Evolutionary conservation across 2,113 vertebrate genomes (phyloP).

Genomic region (Brevimyrus niger): DNA sequence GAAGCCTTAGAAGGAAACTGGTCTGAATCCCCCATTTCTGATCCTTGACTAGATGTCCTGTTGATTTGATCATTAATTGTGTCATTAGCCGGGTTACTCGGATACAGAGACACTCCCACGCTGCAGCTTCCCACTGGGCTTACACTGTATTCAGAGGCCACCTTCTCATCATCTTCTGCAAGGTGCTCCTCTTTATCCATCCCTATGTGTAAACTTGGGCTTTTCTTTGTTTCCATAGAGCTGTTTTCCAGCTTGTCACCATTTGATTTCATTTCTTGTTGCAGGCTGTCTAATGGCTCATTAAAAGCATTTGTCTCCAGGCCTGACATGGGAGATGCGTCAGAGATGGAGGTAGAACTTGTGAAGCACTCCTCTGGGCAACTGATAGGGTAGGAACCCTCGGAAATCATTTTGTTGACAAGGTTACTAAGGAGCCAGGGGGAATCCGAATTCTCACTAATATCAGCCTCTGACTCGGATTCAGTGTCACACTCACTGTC

Average conservation of each 20-base stretch:
- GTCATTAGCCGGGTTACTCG: conserved; percentile 71
- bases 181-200: conserved; percentile 26
- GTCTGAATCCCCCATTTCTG: conserved; percentile 36
- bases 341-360: conserved; percentile 64
- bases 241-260: conserved; percentile 14
- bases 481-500: conserved; percentile 88
- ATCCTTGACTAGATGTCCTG: conserved; percentile 11
- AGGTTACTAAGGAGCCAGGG: conserved; percentile 96
- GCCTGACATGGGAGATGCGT: conserved; percentile 75
- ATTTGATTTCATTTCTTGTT: conserved; percentile 37
- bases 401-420: conserved; percentile 95
- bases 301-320: conserved; percentile 68
- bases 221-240: not conserved
- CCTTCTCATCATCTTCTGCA: conserved; percentile 19
- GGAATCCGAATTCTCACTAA: conserved; percentile 91
- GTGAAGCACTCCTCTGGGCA: conserved; percentile 90
- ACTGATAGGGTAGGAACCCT: conserved; percentile 89
- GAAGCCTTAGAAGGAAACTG: conserved; percentile 34
- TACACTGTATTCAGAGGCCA: conserved; percentile 15
- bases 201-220: conserved; percentile 15
- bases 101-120: conserved; percentile 59
- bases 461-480: conserved; percentile 86
- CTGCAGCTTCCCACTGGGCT: not conserved
- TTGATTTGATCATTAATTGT: conserved; percentile 59
- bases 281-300: conserved; percentile 41